Evolutionary conservation across 1,140 invertebrate species (phyloP), one percentile per base, ranked within the genome.

Genomic region (Pseudoatta argentina): DNA sequence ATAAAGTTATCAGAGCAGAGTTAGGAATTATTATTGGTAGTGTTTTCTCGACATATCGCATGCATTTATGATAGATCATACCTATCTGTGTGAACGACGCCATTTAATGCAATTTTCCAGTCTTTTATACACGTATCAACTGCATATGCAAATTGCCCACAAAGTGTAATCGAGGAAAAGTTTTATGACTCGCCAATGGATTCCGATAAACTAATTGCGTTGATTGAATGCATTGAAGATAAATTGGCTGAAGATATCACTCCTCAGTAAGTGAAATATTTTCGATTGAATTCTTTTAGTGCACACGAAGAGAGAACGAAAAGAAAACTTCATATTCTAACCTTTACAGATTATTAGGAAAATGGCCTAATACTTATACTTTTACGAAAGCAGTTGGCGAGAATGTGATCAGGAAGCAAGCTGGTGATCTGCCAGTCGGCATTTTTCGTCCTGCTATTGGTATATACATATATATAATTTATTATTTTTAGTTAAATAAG

Each of bases 401-500:
- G 91, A 94, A 96, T 27, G 94, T 96, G 2, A 89, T 97, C 0
- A 95, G 95, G 8, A 93, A 95, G n/a, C 95, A 96, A 78, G 92
- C 94, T 10, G 91, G 86, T 10, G 89, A 95, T 69, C 93, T 98
- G 67, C 97, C 98, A 0, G 93, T 97, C 14, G 97, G 97, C 63
- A 97, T 98, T 85, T 97, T 98, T 86, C 95, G 98, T 92, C 98
- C 98, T 1, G 97, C 97, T 1, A 98, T 98, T 87, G 97, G 97
- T 44, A 44, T 44, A 10, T 44, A 44, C 39, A 44, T 96, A 93
- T 27, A 88, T 48, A 87, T 44, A 57, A 21, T 18, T 71, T 27
- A 78, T 10, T 14, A 34, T 34, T 39, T 76, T 44, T 66, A 39
- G 10, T 24, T 4, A 48, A 76, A 59, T 27, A 63, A 76, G 39